Conservation (phyloP, 2,797 vertebrate species). For the Ctenochaetus hawaiiensis region DNA sequence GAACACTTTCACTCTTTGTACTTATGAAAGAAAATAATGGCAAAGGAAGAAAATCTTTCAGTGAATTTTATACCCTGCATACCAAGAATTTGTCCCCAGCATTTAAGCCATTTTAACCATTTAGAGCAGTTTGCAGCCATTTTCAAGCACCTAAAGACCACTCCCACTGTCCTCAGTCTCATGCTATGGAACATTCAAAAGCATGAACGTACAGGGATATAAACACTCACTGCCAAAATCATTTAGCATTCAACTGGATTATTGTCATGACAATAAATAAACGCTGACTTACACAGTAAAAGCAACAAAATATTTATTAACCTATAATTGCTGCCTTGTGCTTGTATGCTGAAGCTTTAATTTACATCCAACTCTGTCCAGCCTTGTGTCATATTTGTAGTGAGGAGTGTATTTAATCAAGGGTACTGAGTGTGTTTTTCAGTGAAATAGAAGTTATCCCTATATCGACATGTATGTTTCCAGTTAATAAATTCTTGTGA, state of each 20-base stretch:
- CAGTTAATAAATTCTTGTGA: too few species aligned
- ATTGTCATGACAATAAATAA: slow-evolving; percentile 12
- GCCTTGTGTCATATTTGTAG: too few species aligned
- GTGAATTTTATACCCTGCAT: not conserved
- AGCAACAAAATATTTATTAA: not conserved
- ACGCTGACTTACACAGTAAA: not conserved
- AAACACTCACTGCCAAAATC: not conserved
- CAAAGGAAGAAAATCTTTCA: slow-evolving; percentile 4
- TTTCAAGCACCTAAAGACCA: not conserved
- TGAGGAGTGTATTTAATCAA: too few species aligned
- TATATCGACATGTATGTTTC: too few species aligned
- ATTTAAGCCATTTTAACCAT: not conserved
- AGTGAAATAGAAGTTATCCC: too few species aligned
- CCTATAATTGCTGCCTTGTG: too few species aligned
- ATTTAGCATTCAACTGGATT: slow-evolving; percentile 2
- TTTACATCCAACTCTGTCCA: too few species aligned
- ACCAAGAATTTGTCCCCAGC: not conserved
- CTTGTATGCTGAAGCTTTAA: too few species aligned
- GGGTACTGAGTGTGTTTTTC: too few species aligned
- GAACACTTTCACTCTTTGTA: not conserved
- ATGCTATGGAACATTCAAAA: not conserved
- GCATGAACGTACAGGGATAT: not conserved
- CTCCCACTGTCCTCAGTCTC: not conserved
- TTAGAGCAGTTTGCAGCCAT: not conserved
- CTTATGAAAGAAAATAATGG: slow-evolving; percentile 11